A percentile compares a stretch with the other conserved stretches of the same genome.
Conservation (phyloP, 2,113 vertebrate species). For the Indicator indicator region DNA sequence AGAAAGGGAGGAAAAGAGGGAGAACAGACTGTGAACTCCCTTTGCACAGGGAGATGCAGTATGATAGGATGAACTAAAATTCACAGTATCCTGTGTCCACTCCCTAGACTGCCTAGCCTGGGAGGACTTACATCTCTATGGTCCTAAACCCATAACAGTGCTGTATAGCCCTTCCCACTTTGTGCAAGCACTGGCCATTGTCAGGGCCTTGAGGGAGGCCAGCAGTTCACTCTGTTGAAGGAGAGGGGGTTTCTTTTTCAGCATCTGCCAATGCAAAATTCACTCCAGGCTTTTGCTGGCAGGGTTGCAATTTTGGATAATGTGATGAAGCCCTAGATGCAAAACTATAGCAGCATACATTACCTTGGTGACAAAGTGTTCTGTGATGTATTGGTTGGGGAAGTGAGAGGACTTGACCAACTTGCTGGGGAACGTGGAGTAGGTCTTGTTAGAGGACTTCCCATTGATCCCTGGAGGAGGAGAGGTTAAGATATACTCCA, state of each 20-base stretch:
- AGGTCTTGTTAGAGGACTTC: slow-evolving; percentile 91
- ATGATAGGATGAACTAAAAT: too few species aligned
- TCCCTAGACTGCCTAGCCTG: too few species aligned
- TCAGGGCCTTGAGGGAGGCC: neutral
- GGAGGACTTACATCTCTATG: too few species aligned
- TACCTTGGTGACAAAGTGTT: slow-evolving; percentile 95
- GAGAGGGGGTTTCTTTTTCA: neutral
- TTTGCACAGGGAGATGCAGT: too few species aligned
- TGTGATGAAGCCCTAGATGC: neutral
- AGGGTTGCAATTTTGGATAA: neutral
- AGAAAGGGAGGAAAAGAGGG: too few species aligned
- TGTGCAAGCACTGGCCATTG: neutral
- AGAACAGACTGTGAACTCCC: too few species aligned
- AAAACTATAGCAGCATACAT: neutral
- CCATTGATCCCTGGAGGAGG: slow-evolving; percentile 82
- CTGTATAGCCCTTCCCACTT: neutral
- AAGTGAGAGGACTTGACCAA: slow-evolving; percentile 94
- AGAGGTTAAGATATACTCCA: neutral
- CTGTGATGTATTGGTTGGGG: slow-evolving; percentile 93
- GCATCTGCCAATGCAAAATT: neutral
- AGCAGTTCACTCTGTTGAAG: neutral
- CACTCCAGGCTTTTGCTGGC: neutral
- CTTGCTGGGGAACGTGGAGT: slow-evolving; percentile 90
- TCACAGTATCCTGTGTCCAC: too few species aligned
- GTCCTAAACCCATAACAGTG: too few species aligned